Conservation (phyloP, 2,797 vertebrate genomes). For the Meriones psammophilus region DNA sequence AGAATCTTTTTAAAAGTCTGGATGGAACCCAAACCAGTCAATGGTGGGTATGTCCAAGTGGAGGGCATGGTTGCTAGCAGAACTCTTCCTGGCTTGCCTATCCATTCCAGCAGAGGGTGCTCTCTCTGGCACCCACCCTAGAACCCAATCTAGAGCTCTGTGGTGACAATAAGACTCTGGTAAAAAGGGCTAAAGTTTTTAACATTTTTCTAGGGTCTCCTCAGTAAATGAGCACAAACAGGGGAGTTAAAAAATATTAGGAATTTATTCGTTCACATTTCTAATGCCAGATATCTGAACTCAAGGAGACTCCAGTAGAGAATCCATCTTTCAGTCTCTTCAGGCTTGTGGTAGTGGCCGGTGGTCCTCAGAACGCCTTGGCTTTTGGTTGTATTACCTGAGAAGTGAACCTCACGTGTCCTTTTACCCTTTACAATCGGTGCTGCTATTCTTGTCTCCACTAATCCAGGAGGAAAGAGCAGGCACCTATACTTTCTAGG, state of each 20-base stretch:
- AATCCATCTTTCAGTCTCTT: background rate
- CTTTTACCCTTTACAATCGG: background rate
- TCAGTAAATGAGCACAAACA: background rate
- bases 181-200: background rate
- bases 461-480: background rate
- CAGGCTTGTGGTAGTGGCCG: background rate
- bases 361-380: background rate
- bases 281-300: background rate
- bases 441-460: background rate
- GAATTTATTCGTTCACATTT: background rate
- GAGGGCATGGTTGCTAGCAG: background rate
- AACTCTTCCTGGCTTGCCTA: background rate
- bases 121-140: background rate
- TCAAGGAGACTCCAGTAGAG: no score
- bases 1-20: slow-evolving; percentile 16
- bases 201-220: background rate
- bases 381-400: background rate
- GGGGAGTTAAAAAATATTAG: background rate
- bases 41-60: background rate
- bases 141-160: background rate
- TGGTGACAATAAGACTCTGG: background rate
- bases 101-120: background rate
- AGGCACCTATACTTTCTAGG: background rate
- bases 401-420: background rate
- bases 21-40: slow-evolving; percentile 51